Percentiles rank a stretch among this genome's conserved stretches.
phyloP scores from a whole-genome alignment of 2,888 invertebrate species.

The Dyspetes luteomarginatus region DNA sequence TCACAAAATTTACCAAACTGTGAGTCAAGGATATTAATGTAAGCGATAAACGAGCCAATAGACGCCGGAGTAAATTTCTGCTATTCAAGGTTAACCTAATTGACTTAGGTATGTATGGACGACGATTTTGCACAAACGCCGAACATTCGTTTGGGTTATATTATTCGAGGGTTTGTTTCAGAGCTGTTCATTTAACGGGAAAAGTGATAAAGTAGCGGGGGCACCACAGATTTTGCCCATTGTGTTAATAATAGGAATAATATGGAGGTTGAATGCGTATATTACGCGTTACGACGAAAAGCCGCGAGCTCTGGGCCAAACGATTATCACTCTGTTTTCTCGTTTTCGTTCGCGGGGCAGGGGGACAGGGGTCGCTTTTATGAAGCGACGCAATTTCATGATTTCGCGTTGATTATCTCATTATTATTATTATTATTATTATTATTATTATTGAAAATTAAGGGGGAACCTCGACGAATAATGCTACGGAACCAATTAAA shows the following conservation, averaged over 20 bases:
- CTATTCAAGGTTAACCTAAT: background rate
- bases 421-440: background rate
- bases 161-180: conserved; percentile 1
- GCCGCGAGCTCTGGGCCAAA: background rate
- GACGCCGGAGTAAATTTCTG: background rate
- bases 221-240: conserved; percentile 28
- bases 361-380: background rate
- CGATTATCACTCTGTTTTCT: conserved; percentile 46
- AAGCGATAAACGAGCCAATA: background rate
- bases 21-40: background rate
- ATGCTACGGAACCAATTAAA: too few species aligned
- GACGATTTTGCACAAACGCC: background rate
- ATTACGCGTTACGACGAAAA: conserved; percentile 2
- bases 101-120: background rate
- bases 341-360: conserved; percentile 2
- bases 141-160: background rate
- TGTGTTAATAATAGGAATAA: conserved; percentile 42
- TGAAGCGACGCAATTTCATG: conserved; percentile 35
- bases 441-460: background rate
- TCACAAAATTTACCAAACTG: too few species aligned
- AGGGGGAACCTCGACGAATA: background rate
- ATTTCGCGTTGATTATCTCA: conserved; percentile 14
- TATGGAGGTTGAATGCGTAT: conserved; percentile 12
- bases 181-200: conserved; percentile 28
- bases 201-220: conserved; percentile 32